Base-by-base conservation (phyloP, 2,113 vertebrate species). In the Capreolus pygargus region DNA sequence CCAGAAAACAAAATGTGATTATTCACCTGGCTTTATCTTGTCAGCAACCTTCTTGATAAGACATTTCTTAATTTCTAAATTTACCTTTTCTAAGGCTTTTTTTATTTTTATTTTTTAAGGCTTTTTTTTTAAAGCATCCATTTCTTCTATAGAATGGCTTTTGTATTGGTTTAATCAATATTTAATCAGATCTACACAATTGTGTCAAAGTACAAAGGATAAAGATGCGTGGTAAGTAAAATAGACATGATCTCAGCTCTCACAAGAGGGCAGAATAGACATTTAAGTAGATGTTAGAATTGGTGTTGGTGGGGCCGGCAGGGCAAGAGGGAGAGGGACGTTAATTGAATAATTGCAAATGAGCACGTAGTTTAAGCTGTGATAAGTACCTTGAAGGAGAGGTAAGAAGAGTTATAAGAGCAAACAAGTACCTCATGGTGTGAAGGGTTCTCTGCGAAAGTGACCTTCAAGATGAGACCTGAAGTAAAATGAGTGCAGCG, bases 11-110 rank as follows among this genome's bases (percentile, higher is more conserved):
- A 58, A 21, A 33, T 55, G 67, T 91, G 47, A 86, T 93, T 45
- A 70, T 82, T 90, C 67, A 88, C 47, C 81, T 45, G 6, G 30
- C 60, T 97, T 91, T 94, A 30, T 79, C 57, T 96, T 70, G 93
- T 61, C 83, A 60, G 61, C 14, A n/a, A 58, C 39, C 39, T 67
- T 97, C 89, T 92, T 84, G 16, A 95, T 61, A 87, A 89, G 78
- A 30, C 11, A 79, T 81, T 96, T 54, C 33, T 43, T 81, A 43
- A 87, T 96, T 92, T 94, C 43, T 60, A 30, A 36, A 64, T 88
- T 50, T 90, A 57, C 45, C 61, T 57, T 74, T 95, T 61, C 12
- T 78, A 47, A 86, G 8, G 8, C 2, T 78, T 93, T 78, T 39
- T 39, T 39, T 39, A 39, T 39, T 39, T 39, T 39, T 39, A 39